Conservation (phyloP, 53 echinoderm and acorn worm species). For the Paracentrotus lividus region DNA sequence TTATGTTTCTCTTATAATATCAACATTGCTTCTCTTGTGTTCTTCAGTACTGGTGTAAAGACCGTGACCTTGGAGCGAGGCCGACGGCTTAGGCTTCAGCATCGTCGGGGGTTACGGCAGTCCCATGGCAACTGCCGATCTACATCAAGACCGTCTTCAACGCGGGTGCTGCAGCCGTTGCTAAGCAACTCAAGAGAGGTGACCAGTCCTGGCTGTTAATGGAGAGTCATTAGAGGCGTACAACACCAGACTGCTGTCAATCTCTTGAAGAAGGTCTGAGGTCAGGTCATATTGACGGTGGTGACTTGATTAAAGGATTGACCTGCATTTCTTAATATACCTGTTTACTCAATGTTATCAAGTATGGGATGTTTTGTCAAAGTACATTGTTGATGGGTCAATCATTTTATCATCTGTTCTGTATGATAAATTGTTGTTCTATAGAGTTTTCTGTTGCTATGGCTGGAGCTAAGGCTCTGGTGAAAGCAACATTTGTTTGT, state of each 20-base stretch:
- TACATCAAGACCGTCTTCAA: constrained; percentile 99
- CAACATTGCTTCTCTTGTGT: neutral
- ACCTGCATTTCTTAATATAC: no score
- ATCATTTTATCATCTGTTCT: no score
- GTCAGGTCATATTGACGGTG: constrained; percentile 83
- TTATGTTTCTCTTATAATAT: no score
- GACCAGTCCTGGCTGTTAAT: constrained; percentile 94
- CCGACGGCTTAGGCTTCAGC: constrained; percentile 96
- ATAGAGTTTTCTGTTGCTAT: no score
- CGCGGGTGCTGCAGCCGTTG: constrained; percentile 88
- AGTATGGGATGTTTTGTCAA: no score
- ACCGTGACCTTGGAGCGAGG: constrained; percentile 88
- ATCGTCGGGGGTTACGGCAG: constrained; percentile 95
- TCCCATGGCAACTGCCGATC: constrained; percentile 97
- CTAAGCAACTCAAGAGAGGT: constrained; percentile 86
- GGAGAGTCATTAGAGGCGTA: constrained; percentile 80
- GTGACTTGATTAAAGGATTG: constrained; percentile 53
- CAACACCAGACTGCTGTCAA: constrained; percentile 93
- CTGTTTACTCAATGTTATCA: no score
- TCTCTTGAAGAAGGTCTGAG: constrained; percentile 86
- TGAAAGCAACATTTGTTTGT: no score
- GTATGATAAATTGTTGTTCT: no score
- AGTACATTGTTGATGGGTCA: no score
- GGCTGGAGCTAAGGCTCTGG: no score
- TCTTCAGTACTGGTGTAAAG: constrained; percentile 53